phyloP scores from a whole-genome alignment of 2,888 invertebrate species.

The Masnerella sp. region DNA sequence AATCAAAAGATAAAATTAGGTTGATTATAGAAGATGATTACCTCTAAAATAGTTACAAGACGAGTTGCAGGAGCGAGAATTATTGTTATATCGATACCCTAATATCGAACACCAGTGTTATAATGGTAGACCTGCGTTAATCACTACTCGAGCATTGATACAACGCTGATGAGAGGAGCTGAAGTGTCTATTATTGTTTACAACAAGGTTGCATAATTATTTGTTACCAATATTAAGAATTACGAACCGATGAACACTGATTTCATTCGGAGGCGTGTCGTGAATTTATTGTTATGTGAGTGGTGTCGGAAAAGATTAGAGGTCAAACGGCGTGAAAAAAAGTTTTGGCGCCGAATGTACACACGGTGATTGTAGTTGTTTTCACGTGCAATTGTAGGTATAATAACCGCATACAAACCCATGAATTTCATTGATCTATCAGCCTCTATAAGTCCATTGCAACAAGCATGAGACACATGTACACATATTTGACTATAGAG shows the following conservation, averaged over 20 bases:
- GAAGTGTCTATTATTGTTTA: too few species aligned
- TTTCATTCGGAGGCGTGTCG: too few species aligned
- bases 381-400: slow-evolving; percentile 4
- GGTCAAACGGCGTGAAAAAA: too few species aligned
- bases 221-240: too few species aligned
- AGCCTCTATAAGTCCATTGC: slow-evolving; percentile 3
- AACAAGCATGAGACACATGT: slow-evolving; percentile 12
- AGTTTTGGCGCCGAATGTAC: not conserved
- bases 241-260: too few species aligned
- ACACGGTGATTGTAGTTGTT: not conserved
- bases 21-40: not conserved
- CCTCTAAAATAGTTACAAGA: not conserved
- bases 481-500: slow-evolving; percentile 21
- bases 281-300: too few species aligned
- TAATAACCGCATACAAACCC: slow-evolving; percentile 16
- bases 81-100: slow-evolving; percentile 4
- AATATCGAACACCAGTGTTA: not conserved
- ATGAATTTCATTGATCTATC: slow-evolving; percentile 11
- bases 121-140: not conserved
- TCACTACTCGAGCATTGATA: slow-evolving; percentile 2
- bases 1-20: not conserved
- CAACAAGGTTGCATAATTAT: too few species aligned
- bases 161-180: not conserved
- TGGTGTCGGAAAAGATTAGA: too few species aligned
- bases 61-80: not conserved